These are phyloP conservation scores for Oreocharis arfaki DNA, from an alignment of 2,113 vertebrate genomes.

Conservation along the genomic window DNA sequence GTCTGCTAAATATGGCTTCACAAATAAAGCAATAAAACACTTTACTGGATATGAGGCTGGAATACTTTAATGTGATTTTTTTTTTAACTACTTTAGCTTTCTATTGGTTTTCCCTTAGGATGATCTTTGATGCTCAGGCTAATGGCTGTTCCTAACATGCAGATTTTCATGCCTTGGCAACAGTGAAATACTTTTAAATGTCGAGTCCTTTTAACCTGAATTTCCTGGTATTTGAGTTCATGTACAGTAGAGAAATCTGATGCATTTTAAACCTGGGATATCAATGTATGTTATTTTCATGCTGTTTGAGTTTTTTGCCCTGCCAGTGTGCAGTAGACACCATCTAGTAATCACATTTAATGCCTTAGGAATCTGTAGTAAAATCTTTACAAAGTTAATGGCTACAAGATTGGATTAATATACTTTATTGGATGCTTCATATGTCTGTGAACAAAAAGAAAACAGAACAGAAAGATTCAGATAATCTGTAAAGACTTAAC, in stretches of 20 bases:
- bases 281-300: background rate
- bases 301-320: background rate
- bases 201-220: background rate
- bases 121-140: background rate
- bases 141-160: background rate
- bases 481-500: background rate
- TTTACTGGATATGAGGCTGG: background rate
- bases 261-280: background rate
- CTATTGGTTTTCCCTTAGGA: background rate
- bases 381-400: background rate
- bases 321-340: background rate
- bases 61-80: background rate
- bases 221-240: background rate
- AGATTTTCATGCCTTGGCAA: background rate
- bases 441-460: background rate
- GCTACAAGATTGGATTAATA: background rate
- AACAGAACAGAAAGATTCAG: background rate
- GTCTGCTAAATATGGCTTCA: background rate
- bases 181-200: background rate
- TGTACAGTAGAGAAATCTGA: background rate
- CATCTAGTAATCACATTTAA: background rate
- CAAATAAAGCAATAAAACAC: background rate
- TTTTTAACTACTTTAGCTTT: background rate
- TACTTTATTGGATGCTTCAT: background rate
- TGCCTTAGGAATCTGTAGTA: background rate